Evolutionary conservation across 2,113 vertebrate genomes (phyloP).

Genomic region (Bubo blakistoni): DNA sequence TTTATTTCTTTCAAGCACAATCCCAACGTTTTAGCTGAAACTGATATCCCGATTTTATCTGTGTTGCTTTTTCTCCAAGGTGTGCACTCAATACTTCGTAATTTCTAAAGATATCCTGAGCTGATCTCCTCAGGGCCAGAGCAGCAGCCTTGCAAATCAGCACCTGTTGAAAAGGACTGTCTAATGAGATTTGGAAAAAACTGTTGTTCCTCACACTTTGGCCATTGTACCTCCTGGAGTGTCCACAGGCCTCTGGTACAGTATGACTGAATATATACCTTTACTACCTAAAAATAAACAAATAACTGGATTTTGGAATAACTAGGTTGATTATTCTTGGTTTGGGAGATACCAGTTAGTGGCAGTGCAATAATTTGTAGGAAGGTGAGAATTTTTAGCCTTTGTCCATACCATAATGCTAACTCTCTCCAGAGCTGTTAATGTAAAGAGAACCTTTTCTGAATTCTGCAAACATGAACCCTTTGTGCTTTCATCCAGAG

Average conservation of each 20-base stretch:
- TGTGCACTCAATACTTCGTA: background rate
- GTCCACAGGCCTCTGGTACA: background rate
- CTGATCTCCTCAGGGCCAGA: background rate
- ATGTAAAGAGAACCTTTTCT: background rate
- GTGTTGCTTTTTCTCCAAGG: slow-evolving; percentile 1
- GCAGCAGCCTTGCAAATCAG: background rate
- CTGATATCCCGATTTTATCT: slow-evolving; percentile 16
- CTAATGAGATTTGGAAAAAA: background rate
- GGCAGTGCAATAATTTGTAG: background rate
- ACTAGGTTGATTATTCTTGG: background rate
- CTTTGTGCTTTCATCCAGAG: background rate
- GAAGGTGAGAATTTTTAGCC: background rate
- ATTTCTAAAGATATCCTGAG: slow-evolving; percentile 16
- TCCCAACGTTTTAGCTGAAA: slow-evolving; percentile 5
- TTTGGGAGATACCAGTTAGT: background rate
- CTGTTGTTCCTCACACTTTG: background rate
- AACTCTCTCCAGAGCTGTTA: background rate
- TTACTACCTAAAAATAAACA: background rate
- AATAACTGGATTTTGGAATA: background rate
- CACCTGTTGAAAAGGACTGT: background rate
- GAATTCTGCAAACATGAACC: background rate
- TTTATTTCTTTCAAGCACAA: slow-evolving; percentile 42
- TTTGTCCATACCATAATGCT: background rate
- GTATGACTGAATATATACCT: background rate
- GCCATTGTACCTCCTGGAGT: background rate